Conservation (phyloP, 2,113 vertebrate genomes). For the Ardeotis arabs region DNA sequence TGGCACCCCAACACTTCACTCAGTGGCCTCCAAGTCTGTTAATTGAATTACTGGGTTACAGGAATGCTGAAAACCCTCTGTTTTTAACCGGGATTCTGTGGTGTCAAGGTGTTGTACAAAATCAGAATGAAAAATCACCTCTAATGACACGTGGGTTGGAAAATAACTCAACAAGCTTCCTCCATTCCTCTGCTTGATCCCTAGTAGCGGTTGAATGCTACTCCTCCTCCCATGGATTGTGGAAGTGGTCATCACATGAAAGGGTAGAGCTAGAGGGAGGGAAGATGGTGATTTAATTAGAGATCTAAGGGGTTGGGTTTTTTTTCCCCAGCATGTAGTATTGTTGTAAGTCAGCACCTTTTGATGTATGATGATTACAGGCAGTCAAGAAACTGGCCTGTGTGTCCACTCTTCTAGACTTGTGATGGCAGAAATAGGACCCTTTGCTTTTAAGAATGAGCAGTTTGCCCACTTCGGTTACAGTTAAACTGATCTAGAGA, state of each 20-base stretch:
- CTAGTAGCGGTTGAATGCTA: background rate
- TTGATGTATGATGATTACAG: background rate
- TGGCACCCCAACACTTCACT: accelerated
- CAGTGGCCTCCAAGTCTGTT: background rate
- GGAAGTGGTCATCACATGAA: conserved; percentile 10
- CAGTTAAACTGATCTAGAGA: background rate
- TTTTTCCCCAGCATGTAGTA: background rate
- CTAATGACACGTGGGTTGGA: background rate
- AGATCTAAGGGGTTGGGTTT: background rate
- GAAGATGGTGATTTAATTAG: conserved; percentile 23
- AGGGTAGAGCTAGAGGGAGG: background rate
- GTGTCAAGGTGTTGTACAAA: background rate
- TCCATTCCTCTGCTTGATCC: background rate
- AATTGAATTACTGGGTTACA: background rate
- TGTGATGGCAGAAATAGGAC: background rate
- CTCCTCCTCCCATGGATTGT: background rate
- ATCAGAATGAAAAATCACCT: background rate
- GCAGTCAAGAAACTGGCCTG: background rate
- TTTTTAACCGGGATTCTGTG: background rate
- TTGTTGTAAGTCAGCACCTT: background rate
- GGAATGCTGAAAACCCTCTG: background rate
- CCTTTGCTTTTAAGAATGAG: background rate
- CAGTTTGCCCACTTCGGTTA: background rate
- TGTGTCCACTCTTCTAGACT: background rate
- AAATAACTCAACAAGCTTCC: background rate